A percentile compares a stretch with the other conserved stretches of the same genome.
phyloP scores from a whole-genome alignment of 92 coral and sea anemone species.

The Phenganax marumi region DNA sequence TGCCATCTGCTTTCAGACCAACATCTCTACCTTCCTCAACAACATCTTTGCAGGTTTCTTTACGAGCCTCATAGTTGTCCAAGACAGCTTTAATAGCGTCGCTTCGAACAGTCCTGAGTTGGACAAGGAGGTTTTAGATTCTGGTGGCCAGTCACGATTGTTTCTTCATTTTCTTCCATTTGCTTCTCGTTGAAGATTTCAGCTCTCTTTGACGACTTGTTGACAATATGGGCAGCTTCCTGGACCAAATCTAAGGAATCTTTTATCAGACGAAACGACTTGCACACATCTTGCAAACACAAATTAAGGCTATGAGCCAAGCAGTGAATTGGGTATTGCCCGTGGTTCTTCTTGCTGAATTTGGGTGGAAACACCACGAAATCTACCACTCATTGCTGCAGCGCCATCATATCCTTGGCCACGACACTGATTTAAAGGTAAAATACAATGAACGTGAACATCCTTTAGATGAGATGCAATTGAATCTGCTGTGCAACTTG shows the following conservation, averaged over 20 bases:
- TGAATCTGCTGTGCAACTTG: conserved; percentile 31
- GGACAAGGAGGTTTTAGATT: conserved; percentile 46
- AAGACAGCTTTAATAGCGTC: conserved; percentile 25
- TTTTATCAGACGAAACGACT: conserved; percentile 18
- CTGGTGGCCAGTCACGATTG: conserved; percentile 6
- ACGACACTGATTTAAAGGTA: conserved; percentile 18
- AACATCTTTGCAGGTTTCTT: conserved; percentile 31
- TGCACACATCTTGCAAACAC: conserved; percentile 24
- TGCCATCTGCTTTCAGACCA: conserved; percentile 23
- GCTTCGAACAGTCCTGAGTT: conserved; percentile 46
- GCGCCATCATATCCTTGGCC: conserved; percentile 25
- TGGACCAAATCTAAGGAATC: conserved; percentile 24
- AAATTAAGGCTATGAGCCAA: conserved; percentile 32
- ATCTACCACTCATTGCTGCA: conserved; percentile 31
- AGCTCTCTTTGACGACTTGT: conserved; percentile 37
- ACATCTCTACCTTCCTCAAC: conserved; percentile 30
- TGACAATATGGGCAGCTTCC: conserved; percentile 35
- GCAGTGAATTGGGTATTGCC: conserved; percentile 20
- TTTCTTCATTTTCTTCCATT: conserved; percentile 7
- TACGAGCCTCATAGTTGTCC: conserved; percentile 26
- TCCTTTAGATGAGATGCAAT: conserved; percentile 20
- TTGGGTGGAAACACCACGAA: conserved; percentile 10
- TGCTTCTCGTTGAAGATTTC: conserved; percentile 30
- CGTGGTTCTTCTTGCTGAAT: conserved; percentile 9
- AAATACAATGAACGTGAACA: conserved; percentile 2